Evolutionary conservation across 1,140 invertebrate genomes (phyloP).

Genomic region (Orius laevigatus): DNA sequence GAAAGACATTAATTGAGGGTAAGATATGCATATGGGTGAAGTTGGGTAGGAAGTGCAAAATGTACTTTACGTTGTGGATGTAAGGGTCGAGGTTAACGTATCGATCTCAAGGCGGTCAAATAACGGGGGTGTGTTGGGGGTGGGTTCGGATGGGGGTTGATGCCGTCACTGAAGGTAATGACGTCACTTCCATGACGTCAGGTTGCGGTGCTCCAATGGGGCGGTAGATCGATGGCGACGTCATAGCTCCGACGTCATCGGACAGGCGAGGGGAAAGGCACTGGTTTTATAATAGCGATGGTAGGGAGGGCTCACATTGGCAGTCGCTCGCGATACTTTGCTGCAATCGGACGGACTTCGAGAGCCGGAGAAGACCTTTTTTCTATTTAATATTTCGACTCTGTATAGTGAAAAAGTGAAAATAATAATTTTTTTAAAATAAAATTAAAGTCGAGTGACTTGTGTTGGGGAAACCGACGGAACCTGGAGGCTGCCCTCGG

Average conservation of each 20-base stretch:
- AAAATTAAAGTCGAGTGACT: neutral
- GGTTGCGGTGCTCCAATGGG: conserved; percentile 4
- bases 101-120: too few species aligned
- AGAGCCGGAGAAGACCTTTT: neutral
- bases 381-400: neutral
- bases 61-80: too few species aligned
- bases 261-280: conserved; percentile 8
- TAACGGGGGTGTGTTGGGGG: too few species aligned
- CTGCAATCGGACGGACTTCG: neutral
- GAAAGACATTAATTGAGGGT: too few species aligned
- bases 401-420: neutral
- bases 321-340: conserved; percentile 13
- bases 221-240: conserved; percentile 1
- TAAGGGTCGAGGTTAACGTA: too few species aligned
- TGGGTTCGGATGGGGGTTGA: too few species aligned
- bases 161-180: too few species aligned
- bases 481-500: neutral
- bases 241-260: conserved; percentile 7
- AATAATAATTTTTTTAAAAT: too few species aligned
- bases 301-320: conserved; percentile 6
- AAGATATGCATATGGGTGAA: too few species aligned
- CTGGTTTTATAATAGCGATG: conserved; percentile 14
- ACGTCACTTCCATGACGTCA: too few species aligned
- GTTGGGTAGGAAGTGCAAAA: too few species aligned
- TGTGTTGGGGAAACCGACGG: conserved; percentile 1